Conservation (phyloP, 2,113 vertebrate genomes). For the chimpanzee (Pan troglodytes) region DNA sequence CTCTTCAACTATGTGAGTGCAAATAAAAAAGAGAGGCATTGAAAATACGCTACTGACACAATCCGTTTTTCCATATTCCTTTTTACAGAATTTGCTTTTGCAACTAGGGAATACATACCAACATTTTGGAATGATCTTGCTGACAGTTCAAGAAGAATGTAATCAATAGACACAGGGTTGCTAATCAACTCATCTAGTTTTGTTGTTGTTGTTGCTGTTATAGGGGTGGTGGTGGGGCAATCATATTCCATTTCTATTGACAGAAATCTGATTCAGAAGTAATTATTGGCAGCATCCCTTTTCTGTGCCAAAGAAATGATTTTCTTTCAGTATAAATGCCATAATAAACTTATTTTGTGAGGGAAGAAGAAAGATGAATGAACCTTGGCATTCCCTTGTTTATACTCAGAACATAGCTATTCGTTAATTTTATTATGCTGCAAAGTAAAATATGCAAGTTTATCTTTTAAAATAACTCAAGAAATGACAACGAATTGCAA, state of each 20-base stretch:
- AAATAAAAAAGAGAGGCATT: background rate
- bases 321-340: background rate
- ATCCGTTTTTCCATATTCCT: background rate
- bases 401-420: background rate
- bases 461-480: slow-evolving; percentile 32
- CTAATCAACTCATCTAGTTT: background rate
- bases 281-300: background rate
- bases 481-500: background rate
- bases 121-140: slow-evolving; percentile 25
- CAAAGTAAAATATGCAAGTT: slow-evolving; percentile 14
- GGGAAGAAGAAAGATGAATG: slow-evolving; percentile 19
- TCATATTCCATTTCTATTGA: background rate
- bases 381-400: background rate
- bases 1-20: background rate
- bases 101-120: background rate
- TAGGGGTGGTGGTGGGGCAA: rapidly evolving
- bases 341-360: slow-evolving; percentile 24
- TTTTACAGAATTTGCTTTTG: background rate
- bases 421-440: background rate
- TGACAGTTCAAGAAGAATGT: background rate
- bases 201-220: background rate
- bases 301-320: background rate
- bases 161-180: background rate
- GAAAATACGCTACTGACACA: background rate
- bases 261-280: slow-evolving; percentile 29